Conservation (phyloP, 2,113 vertebrate genomes). For the Amphiprion ocellaris region DNA sequence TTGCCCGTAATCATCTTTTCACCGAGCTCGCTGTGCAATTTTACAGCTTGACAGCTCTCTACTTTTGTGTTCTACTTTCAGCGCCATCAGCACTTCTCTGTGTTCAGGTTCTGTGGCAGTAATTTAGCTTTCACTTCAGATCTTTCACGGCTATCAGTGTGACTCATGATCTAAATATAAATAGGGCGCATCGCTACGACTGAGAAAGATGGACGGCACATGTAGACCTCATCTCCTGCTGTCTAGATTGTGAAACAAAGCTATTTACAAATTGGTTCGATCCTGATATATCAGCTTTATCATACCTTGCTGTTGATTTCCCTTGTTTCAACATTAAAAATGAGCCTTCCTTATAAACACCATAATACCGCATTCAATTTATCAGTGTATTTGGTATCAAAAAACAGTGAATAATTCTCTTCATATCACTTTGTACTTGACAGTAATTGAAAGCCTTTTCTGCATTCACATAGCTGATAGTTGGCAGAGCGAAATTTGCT, state of each 20-base stretch:
- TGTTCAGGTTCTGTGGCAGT: conserved; percentile 63
- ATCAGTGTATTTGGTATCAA: too few species aligned
- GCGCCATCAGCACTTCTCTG: conserved; percentile 69
- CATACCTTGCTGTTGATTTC: too few species aligned
- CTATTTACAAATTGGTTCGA: too few species aligned
- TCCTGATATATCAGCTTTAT: too few species aligned
- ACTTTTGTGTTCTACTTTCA: conserved; percentile 66
- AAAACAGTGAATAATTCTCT: too few species aligned
- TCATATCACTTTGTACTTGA: too few species aligned
- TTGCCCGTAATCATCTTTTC: conserved; percentile 78
- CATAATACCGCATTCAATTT: too few species aligned
- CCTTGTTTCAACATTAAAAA: too few species aligned
- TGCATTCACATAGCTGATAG: conserved; percentile 1
- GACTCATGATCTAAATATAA: conserved; percentile 69
- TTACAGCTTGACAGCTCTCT: conserved; percentile 70
- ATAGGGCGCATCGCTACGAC: conserved; percentile 8
- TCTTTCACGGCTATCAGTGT: conserved; percentile 57
- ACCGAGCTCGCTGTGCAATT: conserved; percentile 65
- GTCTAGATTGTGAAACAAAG: background rate
- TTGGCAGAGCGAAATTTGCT: background rate
- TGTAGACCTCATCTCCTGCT: background rate
- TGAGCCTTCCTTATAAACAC: too few species aligned
- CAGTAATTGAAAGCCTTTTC: too few species aligned
- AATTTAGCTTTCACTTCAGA: conserved; percentile 70
- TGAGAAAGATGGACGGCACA: conserved; percentile 15